These are phyloP conservation scores for Elaphurus davidianus DNA, from an alignment of 2,113 vertebrate species.

Conservation along the genomic window DNA sequence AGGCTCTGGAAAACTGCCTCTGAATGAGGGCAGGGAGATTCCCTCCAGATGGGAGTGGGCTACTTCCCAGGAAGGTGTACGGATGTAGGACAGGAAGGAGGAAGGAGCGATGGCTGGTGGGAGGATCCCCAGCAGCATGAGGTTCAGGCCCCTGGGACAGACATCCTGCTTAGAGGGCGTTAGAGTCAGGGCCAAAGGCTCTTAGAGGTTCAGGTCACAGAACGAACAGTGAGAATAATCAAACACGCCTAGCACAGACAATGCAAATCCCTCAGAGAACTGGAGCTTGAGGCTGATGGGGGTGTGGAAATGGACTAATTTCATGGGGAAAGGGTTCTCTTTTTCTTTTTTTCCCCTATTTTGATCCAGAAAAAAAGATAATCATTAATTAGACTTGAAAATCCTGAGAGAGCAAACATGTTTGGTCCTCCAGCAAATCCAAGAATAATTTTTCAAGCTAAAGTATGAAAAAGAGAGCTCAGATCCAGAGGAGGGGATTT, in stretches of 20 bases:
- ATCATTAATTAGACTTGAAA: constrained; percentile 31
- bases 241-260: neutral
- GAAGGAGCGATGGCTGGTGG: neutral
- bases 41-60: neutral
- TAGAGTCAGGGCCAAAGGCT: neutral
- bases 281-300: neutral
- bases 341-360: neutral
- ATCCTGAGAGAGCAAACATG: neutral
- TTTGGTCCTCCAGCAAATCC: neutral
- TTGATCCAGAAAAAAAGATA: neutral
- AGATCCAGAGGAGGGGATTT: neutral
- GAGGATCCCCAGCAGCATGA: neutral
- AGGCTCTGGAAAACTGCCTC: neutral
- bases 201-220: neutral
- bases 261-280: neutral
- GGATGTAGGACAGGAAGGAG: neutral
- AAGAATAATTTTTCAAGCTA: neutral
- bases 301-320: neutral
- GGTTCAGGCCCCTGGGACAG: neutral
- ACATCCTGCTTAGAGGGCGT: neutral
- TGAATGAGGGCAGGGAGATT: neutral
- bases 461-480: neutral
- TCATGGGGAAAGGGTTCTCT: neutral
- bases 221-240: neutral
- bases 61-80: neutral